Evolutionary conservation across 2,888 invertebrate species (phyloP).

Genomic region (Tipula lateralis): DNA sequence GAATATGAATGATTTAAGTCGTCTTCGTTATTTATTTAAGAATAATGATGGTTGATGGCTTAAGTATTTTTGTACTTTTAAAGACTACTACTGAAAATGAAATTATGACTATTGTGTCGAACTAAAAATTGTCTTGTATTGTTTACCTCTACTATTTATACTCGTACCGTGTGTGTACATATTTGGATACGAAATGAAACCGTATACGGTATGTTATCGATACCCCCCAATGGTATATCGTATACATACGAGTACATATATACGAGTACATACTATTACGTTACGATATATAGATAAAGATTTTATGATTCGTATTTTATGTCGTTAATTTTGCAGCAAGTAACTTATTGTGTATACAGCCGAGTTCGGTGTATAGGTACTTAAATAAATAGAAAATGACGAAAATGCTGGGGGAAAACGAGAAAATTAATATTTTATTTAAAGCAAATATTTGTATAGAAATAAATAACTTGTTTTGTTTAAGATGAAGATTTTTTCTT

Average conservation of each 20-base stretch:
- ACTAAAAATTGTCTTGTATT: background rate
- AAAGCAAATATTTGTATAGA: background rate
- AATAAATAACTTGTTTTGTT: background rate
- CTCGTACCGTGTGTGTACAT: background rate
- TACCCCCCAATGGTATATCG: background rate
- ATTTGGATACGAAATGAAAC: background rate
- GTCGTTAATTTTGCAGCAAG: background rate
- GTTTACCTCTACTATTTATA: background rate
- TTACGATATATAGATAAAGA: background rate
- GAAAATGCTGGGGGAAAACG: background rate
- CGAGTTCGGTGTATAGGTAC: background rate
- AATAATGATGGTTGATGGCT: background rate
- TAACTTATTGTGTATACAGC: background rate
- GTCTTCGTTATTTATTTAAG: background rate
- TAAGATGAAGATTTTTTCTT: background rate
- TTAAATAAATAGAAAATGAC: background rate
- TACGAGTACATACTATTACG: too few species aligned
- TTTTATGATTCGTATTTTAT: background rate
- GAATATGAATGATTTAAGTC: background rate
- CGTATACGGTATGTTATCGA: background rate
- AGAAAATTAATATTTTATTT: conserved; percentile 19
- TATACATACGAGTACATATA: background rate
- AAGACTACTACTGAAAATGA: background rate
- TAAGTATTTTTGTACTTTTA: background rate
- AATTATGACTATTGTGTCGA: background rate